Evolutionary conservation across 1,140 invertebrate genomes (phyloP), one percentile per base, ranked within the genome.

Genomic region (Temnothorax curvispinosus): DNA sequence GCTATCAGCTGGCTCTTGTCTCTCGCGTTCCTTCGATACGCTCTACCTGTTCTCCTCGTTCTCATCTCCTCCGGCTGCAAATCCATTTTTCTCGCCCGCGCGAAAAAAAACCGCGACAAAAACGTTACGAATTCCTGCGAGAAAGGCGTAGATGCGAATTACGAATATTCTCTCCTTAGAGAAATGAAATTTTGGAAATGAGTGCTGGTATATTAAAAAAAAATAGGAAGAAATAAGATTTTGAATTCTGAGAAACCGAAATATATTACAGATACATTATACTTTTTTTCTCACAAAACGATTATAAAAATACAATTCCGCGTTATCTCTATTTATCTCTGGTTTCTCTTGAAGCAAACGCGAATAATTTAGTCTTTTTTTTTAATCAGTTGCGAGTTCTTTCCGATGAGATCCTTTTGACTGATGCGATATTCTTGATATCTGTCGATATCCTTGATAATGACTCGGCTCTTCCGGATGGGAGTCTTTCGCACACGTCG

Each of bases 1-100:
- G 27, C 74, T 77, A 77, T 78, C 76, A 78, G 60, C 58, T 64
- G 58, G 58, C 60, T 65, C 58, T 15, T 47, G 18, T 38, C 18
- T 60, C 56, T 38, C 60, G 41, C 44, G 76, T 65, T 38, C 27
- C 44, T 38, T 21, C 44, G 60, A 65, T 27, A 65, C 76, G 32
- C 41, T 52, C 76, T 62, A 62, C 4, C 74, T 50, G 3, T 62
- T 4, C 41, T 35, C 13, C 15, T 21, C 27, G 41, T n/a, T 64
- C 76, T 52, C 47, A 65, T 65, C 60, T 65, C 27, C 13, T 9
- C 58, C 44, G 60, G 41, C 44, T 27, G 27, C n/a, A 11, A 54
- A 65, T 78, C 47, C 21, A 44, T n/a, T 64, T 77, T 21, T 50
- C 9, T 60, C 58, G 41, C 9, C 18, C 44, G 41, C 15, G 41